Conservation (phyloP, 2,113 vertebrate genomes). For the Odocoileus hemionus region DNA sequence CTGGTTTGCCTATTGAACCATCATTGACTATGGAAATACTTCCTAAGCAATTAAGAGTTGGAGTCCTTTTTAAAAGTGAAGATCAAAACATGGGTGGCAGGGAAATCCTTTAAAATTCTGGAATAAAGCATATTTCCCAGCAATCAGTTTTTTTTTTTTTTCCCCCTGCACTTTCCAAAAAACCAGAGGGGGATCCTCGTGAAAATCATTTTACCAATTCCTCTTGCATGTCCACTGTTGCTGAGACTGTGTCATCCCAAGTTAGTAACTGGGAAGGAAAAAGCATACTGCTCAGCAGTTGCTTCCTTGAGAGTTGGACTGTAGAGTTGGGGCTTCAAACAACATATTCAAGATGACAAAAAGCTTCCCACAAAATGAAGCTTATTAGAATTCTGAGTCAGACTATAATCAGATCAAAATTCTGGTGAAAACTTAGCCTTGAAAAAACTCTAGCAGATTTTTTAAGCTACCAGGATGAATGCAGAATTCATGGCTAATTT, state of each 20-base stretch:
- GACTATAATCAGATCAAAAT: background rate
- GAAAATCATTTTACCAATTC: background rate
- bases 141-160: background rate
- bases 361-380: background rate
- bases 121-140: background rate
- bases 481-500: background rate
- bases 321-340: background rate
- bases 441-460: background rate
- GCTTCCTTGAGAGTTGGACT: background rate
- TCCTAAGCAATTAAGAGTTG: constrained; percentile 61
- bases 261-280: background rate
- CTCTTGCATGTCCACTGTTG: too few relatives aligned
- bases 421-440: background rate
- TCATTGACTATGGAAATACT: constrained; percentile 87
- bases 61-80: background rate
- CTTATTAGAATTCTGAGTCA: background rate
- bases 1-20: constrained; percentile 85
- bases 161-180: background rate
- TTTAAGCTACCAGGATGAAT: background rate
- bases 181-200: background rate
- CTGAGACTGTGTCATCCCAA: background rate
- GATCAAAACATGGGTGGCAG: background rate
- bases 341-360: background rate
- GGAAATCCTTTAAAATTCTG: background rate
- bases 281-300: background rate